Percentiles rank a stretch among this genome's conserved stretches.
Conservation (phyloP, 2,797 vertebrate species). For the Tadarida brasiliensis region DNA sequence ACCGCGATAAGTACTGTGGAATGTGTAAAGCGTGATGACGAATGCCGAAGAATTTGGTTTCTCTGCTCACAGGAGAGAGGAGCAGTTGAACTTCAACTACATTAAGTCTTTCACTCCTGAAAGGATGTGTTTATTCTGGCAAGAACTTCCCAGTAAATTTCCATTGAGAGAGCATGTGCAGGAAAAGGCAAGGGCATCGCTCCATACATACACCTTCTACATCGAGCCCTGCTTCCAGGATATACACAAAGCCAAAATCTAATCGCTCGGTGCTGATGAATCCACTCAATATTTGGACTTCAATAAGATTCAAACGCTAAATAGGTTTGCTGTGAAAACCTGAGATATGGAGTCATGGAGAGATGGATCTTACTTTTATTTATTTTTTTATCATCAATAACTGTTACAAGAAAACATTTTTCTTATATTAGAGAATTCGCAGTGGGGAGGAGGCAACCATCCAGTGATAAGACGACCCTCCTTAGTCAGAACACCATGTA, state of each 20-base stretch:
- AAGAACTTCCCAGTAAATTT: slow-evolving; percentile 76
- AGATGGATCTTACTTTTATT: neutral
- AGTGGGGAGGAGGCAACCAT: neutral
- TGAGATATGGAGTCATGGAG: slow-evolving; percentile 46
- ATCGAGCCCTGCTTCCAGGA: slow-evolving; percentile 58
- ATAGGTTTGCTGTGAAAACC: slow-evolving; percentile 39
- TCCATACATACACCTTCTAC: slow-evolving; percentile 41
- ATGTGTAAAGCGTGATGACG: slow-evolving; percentile 49
- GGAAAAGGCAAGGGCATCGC: slow-evolving; percentile 62
- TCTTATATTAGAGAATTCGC: neutral
- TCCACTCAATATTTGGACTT: slow-evolving; percentile 50
- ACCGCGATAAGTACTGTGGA: neutral
- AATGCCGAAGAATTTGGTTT: slow-evolving; percentile 73
- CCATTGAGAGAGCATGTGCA: slow-evolving; percentile 71
- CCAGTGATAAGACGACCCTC: neutral
- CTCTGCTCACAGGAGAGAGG: slow-evolving; percentile 68
- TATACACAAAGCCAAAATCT: slow-evolving; percentile 8
- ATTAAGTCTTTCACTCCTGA: slow-evolving; percentile 64
- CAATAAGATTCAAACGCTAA: slow-evolving; percentile 63
- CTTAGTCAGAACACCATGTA: neutral
- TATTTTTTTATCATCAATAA: neutral
- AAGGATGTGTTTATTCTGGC: slow-evolving; percentile 79
- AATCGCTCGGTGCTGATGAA: slow-evolving; percentile 44
- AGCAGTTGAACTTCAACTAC: slow-evolving; percentile 60
- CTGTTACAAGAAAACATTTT: slow-evolving; percentile 28